Percentiles rank a stretch among this genome's conserved stretches.
phyloP scores from a whole-genome alignment of 2,888 invertebrate species.

The Oligia latruncula region DNA sequence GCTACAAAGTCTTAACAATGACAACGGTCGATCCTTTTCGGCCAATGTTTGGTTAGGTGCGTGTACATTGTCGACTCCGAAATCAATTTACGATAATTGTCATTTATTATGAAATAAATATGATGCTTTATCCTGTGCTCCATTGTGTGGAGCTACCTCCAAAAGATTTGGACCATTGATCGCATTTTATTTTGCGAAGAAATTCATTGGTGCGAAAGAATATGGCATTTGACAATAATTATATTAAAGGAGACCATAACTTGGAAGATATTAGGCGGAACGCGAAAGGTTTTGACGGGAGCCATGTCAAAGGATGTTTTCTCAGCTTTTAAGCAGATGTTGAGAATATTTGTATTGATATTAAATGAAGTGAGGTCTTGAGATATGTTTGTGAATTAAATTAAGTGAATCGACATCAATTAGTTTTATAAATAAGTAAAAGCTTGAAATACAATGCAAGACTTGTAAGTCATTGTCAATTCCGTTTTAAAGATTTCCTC shows the following conservation, averaged over 20 bases:
- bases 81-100: slow-evolving; percentile 90
- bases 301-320: slow-evolving; percentile 84
- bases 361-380: slow-evolving; percentile 71
- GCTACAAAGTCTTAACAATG: slow-evolving; percentile 80
- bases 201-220: slow-evolving; percentile 80
- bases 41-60: slow-evolving; percentile 93
- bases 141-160: slow-evolving; percentile 79
- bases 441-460: neutral
- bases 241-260: slow-evolving; percentile 79
- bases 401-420: slow-evolving; percentile 34
- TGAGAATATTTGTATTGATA: slow-evolving; percentile 71
- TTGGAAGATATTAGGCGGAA: slow-evolving; percentile 85
- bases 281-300: slow-evolving; percentile 78
- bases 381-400: slow-evolving; percentile 58
- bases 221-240: slow-evolving; percentile 88
- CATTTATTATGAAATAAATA: slow-evolving; percentile 90
- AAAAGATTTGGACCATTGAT: slow-evolving; percentile 81
- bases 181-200: slow-evolving; percentile 85
- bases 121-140: slow-evolving; percentile 84
- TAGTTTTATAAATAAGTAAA: slow-evolving; percentile 22
- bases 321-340: slow-evolving; percentile 87
- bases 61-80: slow-evolving; percentile 84
- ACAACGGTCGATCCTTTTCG: slow-evolving; percentile 88
- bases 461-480: neutral
- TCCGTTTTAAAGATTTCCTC: neutral